phyloP scores from a whole-genome alignment of 1,140 invertebrate species.

The Camponotus floridanus region DNA sequence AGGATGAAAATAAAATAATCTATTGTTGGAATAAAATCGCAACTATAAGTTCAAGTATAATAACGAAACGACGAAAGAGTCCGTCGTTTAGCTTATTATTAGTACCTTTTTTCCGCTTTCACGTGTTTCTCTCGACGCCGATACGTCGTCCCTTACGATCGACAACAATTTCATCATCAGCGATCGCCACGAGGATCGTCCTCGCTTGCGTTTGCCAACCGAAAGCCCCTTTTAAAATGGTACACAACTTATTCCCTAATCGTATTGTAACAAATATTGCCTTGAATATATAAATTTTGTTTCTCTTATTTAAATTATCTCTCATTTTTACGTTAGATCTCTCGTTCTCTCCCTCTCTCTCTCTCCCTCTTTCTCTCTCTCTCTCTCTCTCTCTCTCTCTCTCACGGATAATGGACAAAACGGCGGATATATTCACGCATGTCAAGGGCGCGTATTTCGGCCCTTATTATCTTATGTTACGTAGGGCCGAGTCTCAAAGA shows the following conservation, averaged over 20 bases:
- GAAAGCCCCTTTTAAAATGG: conserved; percentile 66
- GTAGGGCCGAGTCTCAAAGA: conserved; percentile 79
- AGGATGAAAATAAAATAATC: conserved; percentile 34
- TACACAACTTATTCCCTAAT: conserved; percentile 79
- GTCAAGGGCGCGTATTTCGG: conserved; percentile 57
- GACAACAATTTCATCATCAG: conserved; percentile 42
- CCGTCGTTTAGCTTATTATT: conserved; percentile 51
- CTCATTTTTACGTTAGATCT: conserved; percentile 61
- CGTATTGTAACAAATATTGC: conserved; percentile 85
- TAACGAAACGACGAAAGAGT: conserved; percentile 47
- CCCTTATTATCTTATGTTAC: conserved; percentile 76
- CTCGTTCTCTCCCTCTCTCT: conserved; percentile 30
- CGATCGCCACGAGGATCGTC: conserved; percentile 32
- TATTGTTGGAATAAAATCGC: conserved; percentile 58
- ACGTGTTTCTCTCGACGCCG: conserved; percentile 21
- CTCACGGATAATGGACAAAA: conserved; percentile 74
- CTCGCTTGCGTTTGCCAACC: conserved; percentile 35
- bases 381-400: conserved; percentile 36
- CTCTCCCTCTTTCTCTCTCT: conserved; percentile 42
- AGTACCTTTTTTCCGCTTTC: conserved; percentile 65
- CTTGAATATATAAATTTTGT: conserved; percentile 84
- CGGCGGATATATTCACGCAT: conserved; percentile 73
- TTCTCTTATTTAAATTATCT: conserved; percentile 69
- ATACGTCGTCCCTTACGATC: conserved; percentile 50
- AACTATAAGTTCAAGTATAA: conserved; percentile 54